phyloP scores from a whole-genome alignment of 2,113 vertebrate species.

The Lathamus discolor region DNA sequence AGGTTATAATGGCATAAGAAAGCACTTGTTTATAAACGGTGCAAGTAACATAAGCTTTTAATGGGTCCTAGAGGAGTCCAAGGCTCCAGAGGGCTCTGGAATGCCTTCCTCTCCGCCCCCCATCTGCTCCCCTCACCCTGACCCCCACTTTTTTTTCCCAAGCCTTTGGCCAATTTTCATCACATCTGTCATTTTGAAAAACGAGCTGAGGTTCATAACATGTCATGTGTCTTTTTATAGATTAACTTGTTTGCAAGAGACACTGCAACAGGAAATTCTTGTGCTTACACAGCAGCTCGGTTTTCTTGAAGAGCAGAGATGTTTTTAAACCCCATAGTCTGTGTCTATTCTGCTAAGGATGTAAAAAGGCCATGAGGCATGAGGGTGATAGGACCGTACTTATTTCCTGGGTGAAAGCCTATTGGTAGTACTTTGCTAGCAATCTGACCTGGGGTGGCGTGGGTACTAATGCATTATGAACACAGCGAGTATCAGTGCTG shows the following conservation, averaged over 20 bases:
- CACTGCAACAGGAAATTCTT: conserved; percentile 5
- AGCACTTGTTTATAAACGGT: conserved; percentile 25
- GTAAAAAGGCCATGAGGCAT: neutral
- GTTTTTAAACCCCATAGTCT: neutral
- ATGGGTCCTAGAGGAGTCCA: conserved; percentile 55
- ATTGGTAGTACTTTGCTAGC: neutral
- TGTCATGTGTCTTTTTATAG: neutral
- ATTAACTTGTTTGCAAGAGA: conserved; percentile 37
- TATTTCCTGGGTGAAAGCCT: neutral
- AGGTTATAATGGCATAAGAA: neutral
- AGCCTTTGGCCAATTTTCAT: conserved; percentile 56
- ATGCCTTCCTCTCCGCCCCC: neutral
- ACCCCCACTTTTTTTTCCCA: conserved; percentile 20
- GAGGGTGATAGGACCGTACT: neutral
- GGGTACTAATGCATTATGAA: neutral
- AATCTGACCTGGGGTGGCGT: neutral
- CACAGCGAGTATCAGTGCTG: neutral
- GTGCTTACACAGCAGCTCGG: neutral
- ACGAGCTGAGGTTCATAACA: conserved; percentile 22
- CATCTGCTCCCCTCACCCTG: conserved; percentile 12
- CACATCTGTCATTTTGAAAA: conserved; percentile 60
- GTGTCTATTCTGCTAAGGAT: neutral
- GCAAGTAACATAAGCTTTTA: conserved; percentile 56
- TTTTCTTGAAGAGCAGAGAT: conserved; percentile 28
- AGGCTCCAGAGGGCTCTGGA: conserved; percentile 58